phyloP scores from a whole-genome alignment of 37 sponge, comb jelly and placozoan genomes.

The Eunapius fragilis region DNA sequence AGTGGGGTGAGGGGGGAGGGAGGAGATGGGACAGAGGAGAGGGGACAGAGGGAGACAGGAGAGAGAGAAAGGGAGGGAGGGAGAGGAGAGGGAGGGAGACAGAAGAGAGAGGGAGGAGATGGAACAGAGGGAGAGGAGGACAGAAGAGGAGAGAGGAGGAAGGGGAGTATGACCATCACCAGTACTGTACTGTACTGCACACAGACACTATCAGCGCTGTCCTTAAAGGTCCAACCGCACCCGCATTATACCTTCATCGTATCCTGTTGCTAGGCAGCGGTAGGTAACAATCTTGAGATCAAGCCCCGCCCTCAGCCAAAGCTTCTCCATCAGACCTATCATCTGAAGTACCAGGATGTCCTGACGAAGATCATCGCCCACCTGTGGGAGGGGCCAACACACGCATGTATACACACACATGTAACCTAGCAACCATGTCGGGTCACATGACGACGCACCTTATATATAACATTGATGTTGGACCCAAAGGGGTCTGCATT shows the following conservation, averaged over 20 bases:
- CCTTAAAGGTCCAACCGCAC: no score
- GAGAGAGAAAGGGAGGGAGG: no score
- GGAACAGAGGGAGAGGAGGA: no score
- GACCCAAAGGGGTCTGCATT: slow-evolving; percentile 72
- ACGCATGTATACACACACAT: no score
- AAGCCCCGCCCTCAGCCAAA: slow-evolving; percentile 81
- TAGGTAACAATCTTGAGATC: slow-evolving; percentile 89
- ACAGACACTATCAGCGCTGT: no score
- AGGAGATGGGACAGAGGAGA: not conserved
- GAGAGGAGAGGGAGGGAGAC: no score
- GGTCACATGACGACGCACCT: slow-evolving; percentile 22
- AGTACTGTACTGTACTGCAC: no score
- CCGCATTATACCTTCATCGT: slow-evolving; percentile 79
- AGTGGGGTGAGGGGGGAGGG: slow-evolving; percentile 1
- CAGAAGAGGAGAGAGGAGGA: no score
- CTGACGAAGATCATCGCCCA: slow-evolving; percentile 89
- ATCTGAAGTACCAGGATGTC: slow-evolving; percentile 82
- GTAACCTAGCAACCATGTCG: not conserved
- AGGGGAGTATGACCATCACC: not conserved
- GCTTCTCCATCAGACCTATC: slow-evolving; percentile 80
- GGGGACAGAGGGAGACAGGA: slow-evolving; percentile 15
- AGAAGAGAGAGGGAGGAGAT: no score
- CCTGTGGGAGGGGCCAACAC: slow-evolving; percentile 15
- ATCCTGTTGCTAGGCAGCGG: slow-evolving; percentile 73
- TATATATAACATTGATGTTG: slow-evolving; percentile 71